phyloP scores from a whole-genome alignment of 92 coral and sea anemone species.

The Chrysogorgia sp. region DNA sequence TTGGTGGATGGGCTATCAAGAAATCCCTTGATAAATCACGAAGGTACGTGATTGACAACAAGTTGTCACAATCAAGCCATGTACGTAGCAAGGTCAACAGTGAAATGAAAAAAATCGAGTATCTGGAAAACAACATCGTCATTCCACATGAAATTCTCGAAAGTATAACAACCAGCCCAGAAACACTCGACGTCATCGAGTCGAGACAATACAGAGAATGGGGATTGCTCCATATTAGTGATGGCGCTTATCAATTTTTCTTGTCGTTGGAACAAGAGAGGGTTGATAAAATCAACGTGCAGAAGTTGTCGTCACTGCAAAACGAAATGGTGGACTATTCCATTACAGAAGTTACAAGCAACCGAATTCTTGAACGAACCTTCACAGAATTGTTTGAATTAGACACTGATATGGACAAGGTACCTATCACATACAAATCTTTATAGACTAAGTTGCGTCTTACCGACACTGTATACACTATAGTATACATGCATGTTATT shows the following conservation, averaged over 20 bases:
- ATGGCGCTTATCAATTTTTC: constrained; percentile 8
- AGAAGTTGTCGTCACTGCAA: neutral
- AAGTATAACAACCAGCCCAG: neutral
- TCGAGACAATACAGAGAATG: constrained; percentile 29
- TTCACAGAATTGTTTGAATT: too few species aligned
- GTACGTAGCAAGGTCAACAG: neutral
- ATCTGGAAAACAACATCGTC: constrained; percentile 13
- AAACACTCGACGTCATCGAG: constrained; percentile 9
- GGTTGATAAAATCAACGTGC: constrained; percentile 5
- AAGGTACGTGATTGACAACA: constrained; percentile 1
- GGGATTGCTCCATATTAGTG: constrained; percentile 6
- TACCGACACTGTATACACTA: too few species aligned
- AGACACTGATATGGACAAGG: too few species aligned
- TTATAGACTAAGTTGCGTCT: too few species aligned
- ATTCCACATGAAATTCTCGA: neutral
- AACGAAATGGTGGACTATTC: neutral
- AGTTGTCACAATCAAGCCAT: neutral
- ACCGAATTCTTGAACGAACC: too few species aligned
- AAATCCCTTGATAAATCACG: neutral
- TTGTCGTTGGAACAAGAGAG: constrained; percentile 15
- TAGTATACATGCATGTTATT: too few species aligned
- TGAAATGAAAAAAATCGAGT: constrained; percentile 2
- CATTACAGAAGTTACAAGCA: too few species aligned
- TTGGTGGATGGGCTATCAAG: constrained; percentile 16
- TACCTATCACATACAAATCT: too few species aligned